Conservation (phyloP, 2,113 vertebrate species). For the Progne subis region DNA sequence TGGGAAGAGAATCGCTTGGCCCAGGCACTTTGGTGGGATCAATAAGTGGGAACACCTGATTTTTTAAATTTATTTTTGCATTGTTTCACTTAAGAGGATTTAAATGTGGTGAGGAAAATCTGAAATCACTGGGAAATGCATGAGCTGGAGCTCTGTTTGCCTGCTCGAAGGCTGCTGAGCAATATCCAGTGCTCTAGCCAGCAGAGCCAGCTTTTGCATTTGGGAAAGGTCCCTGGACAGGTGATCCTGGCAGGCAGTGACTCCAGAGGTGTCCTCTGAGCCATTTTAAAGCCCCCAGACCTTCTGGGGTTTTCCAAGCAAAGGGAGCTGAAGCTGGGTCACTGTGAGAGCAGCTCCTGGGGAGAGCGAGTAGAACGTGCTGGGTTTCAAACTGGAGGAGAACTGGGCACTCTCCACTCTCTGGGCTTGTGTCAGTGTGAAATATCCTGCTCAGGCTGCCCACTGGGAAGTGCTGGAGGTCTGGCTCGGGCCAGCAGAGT, state of each 20-base stretch:
- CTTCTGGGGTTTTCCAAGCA: not conserved
- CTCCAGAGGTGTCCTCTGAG: not conserved
- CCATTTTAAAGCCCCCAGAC: not conserved
- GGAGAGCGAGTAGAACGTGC: rapidly evolving
- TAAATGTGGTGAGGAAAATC: not conserved
- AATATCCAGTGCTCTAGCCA: not conserved
- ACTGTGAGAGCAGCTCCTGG: not conserved
- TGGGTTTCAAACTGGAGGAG: not conserved
- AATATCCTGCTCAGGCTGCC: not conserved
- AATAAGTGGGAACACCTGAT: not conserved
- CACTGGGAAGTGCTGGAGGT: not conserved
- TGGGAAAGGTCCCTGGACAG: not conserved
- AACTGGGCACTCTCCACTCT: not conserved
- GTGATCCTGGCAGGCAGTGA: not conserved
- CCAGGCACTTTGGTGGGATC: not conserved
- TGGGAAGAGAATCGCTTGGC: not conserved
- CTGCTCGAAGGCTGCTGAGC: not conserved
- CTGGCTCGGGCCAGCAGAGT: not conserved
- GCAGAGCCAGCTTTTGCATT: not conserved
- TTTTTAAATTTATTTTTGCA: not conserved
- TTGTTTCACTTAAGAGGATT: not conserved
- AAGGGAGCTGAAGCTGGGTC: not conserved
- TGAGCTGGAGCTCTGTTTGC: not conserved
- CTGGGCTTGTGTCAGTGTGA: not conserved
- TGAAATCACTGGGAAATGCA: not conserved